Conservation (phyloP, 2,888 invertebrate genomes). For the Synanthedon vespiformis region DNA sequence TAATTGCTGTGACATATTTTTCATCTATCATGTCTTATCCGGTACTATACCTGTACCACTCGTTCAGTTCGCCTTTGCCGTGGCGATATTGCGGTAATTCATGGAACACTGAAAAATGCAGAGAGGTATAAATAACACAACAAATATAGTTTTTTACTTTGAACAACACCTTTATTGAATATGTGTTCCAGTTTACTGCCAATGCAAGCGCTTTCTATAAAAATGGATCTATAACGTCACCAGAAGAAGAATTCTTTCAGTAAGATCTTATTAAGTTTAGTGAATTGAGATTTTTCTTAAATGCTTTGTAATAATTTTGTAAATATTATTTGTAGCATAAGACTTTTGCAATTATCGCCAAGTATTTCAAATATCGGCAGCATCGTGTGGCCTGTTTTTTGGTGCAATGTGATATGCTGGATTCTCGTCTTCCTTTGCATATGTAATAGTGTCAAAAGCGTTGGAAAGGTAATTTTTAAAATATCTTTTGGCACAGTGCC, state of each 20-base stretch:
- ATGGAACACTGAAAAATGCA: constrained; percentile 86
- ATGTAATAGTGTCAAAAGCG: constrained; percentile 87
- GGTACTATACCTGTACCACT: constrained; percentile 81
- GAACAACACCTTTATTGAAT: neutral
- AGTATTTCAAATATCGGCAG: constrained; percentile 80
- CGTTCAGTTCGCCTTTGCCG: constrained; percentile 75
- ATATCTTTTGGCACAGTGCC: constrained; percentile 27
- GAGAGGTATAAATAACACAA: constrained; percentile 52
- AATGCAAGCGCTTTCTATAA: constrained; percentile 34
- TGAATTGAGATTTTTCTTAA: neutral
- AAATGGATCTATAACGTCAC: constrained; percentile 68
- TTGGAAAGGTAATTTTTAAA: constrained; percentile 76
- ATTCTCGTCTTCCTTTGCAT: constrained; percentile 85
- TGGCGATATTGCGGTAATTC: constrained; percentile 83
- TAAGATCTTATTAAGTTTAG: constrained; percentile 41
- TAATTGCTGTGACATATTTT: constrained; percentile 86
- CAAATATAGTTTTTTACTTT: neutral
- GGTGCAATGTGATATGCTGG: constrained; percentile 83
- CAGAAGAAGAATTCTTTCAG: constrained; percentile 89
- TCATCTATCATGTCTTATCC: constrained; percentile 89
- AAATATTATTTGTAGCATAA: constrained; percentile 70
- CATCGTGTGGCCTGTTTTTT: constrained; percentile 84
- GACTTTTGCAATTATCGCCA: constrained; percentile 81
- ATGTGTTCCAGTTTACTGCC: constrained; percentile 45
- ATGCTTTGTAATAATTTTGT: constrained; percentile 3